A percentile compares a stretch with the other conserved stretches of the same genome.
Conservation (phyloP, 2,113 vertebrate genomes). For the Antechinus stuartii region DNA sequence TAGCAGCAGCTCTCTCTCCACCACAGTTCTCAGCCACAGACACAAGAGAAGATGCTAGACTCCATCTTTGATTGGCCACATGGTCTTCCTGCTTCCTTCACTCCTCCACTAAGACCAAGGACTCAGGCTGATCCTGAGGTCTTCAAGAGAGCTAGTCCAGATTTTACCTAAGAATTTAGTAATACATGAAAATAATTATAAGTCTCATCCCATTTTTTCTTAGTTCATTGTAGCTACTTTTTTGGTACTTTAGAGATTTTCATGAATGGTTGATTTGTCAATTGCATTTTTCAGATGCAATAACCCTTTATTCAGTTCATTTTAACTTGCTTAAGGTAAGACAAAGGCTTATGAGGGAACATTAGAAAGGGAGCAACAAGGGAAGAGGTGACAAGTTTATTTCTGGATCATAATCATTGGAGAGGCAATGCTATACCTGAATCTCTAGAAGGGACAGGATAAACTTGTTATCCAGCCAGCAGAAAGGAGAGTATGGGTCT, state of each 20-base stretch:
- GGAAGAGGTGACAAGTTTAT: not conserved
- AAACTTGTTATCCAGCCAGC: not conserved
- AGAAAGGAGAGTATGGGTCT: not conserved
- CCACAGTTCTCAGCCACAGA: too few relatives aligned
- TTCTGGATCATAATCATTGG: not conserved
- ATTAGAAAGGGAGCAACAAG: not conserved
- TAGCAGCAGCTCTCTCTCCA: too few relatives aligned
- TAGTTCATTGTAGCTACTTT: not conserved
- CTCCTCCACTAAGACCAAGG: too few relatives aligned
- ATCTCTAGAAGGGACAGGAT: not conserved
- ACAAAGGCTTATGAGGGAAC: not conserved
- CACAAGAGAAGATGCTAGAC: too few relatives aligned
- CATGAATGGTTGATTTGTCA: not conserved
- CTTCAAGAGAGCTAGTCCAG: too few relatives aligned
- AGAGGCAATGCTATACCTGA: too few relatives aligned
- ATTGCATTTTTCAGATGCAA: not conserved
- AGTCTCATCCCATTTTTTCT: not conserved
- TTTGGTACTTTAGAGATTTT: not conserved
- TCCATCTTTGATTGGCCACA: too few relatives aligned
- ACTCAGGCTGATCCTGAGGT: too few relatives aligned
- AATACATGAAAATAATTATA: not conserved
- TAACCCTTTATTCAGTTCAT: not conserved
- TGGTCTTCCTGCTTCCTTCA: too few relatives aligned
- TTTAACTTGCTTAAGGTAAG: not conserved
- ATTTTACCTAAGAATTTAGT: not conserved